phyloP scores from a whole-genome alignment of 2,888 invertebrate genomes.

The Petrolisthes manimaculis region DNA sequence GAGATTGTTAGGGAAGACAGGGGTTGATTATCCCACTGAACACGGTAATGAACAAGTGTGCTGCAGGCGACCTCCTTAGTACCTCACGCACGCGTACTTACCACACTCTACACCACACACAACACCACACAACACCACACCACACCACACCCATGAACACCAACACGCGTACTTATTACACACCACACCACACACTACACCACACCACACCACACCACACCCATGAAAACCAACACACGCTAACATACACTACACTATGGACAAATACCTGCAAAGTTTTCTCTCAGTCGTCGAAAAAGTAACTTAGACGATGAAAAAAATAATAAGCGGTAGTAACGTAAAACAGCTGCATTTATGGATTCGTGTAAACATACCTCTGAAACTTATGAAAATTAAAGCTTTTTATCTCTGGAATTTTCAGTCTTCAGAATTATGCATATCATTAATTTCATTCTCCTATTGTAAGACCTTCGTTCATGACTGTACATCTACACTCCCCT shows the following conservation, averaged over 20 bases:
- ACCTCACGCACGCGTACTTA: neutral
- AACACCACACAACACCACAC: neutral
- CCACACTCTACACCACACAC: neutral
- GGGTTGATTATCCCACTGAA: neutral
- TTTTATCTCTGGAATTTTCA: too few relatives aligned
- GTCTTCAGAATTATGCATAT: too few relatives aligned
- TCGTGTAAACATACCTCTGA: too few relatives aligned
- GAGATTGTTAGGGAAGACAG: neutral
- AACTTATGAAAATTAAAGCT: too few relatives aligned
- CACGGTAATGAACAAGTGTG: neutral
- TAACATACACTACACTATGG: neutral
- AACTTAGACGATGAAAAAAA: too few relatives aligned
- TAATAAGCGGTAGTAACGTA: too few relatives aligned
- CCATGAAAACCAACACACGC: neutral
- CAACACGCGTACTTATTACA: neutral
- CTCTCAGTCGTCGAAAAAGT: too few relatives aligned
- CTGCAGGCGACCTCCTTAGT: neutral
- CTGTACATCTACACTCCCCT: too few relatives aligned
- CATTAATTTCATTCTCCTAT: too few relatives aligned
- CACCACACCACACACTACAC: neutral
- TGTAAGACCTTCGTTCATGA: too few relatives aligned
- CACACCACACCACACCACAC: neutral
- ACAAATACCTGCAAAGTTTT: too few relatives aligned
- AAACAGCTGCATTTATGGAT: too few relatives aligned
- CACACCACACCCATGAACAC: neutral